Percentiles rank a stretch among this genome's conserved stretches.
Conservation (phyloP, 2,888 invertebrate species). For the Dryococelus australis region DNA sequence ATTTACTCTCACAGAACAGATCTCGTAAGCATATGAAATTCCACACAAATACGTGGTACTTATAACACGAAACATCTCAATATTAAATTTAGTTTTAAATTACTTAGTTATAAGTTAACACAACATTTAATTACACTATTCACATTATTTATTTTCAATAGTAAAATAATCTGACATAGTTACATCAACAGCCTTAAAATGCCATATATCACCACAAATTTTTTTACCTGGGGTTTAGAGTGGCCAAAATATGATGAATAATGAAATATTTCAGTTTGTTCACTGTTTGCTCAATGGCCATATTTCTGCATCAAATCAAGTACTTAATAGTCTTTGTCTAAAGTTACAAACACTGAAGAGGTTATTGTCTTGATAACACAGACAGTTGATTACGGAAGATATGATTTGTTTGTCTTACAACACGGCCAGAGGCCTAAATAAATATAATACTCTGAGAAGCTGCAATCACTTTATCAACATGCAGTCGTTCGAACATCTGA, state of each 20-base stretch:
- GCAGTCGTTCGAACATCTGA: not conserved
- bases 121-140: constrained; percentile 3
- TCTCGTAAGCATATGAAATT: not conserved
- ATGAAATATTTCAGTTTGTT: not conserved
- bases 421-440: not conserved
- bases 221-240: not conserved
- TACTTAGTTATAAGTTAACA: not conserved
- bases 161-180: constrained; percentile 9
- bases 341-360: not conserved
- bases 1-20: not conserved
- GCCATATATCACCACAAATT: not conserved
- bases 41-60: not conserved
- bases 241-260: not conserved
- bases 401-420: constrained; percentile 1
- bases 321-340: not conserved
- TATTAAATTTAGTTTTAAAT: not conserved
- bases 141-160: constrained; percentile 2
- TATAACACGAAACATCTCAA: not conserved
- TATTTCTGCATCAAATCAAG: not conserved
- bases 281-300: not conserved
- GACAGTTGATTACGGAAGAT: constrained; percentile 10
- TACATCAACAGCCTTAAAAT: constrained; percentile 11
- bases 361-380: constrained; percentile 16
- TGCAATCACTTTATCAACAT: not conserved
- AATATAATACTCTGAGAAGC: not conserved